Evolutionary conservation across 2,888 invertebrate species (phyloP), one percentile per base, ranked within the genome.

Genomic region (Chironomus riparius): DNA sequence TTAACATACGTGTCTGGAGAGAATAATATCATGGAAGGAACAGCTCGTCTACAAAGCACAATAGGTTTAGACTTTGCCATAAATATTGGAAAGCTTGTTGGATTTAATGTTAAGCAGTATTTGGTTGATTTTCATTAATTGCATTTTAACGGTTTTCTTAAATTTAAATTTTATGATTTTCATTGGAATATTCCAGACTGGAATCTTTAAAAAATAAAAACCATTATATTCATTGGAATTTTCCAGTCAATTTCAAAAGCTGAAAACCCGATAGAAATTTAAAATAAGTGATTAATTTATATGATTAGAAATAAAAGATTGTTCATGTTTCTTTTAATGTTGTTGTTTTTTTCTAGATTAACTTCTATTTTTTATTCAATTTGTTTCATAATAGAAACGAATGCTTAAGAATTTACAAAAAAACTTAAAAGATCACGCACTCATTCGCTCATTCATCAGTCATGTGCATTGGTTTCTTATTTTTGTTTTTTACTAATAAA

Each of bases 11-110:
- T 91, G 0, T 89, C 89, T 1, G 91, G 91, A 71, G 91, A 91
- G 80, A 89, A 88, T 77, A 89, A 89, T 80, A 86, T 95, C 38
- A 82, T 84, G 80, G 84, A 84, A 50, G 93, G 95, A 78, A 88
- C 90, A 0, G 91, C 93, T 0, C 94, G 93, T 81, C 92, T 93
- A 80, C 95, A 94, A 82, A 96, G 96, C 82, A 90, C 92, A 38
- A 92, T 94, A 4, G 89, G 91, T 15, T 88, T 92, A 61, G 93
- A 95, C 79, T 93, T 94, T 80, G 91, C 95, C 74, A 85, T 88
- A 18, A 88, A 90, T 4, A 88, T 97, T 62, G 89, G 94, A 1
- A 92, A 90, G 80, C 90, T 89, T 71, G 89, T 93, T 22, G 89
- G 90, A 4, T 92, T 93, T 80, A 90, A 91, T 83, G 87, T 93